Conservation (phyloP, 2,797 vertebrate genomes). For the Schizopygopsis malacanthus region DNA sequence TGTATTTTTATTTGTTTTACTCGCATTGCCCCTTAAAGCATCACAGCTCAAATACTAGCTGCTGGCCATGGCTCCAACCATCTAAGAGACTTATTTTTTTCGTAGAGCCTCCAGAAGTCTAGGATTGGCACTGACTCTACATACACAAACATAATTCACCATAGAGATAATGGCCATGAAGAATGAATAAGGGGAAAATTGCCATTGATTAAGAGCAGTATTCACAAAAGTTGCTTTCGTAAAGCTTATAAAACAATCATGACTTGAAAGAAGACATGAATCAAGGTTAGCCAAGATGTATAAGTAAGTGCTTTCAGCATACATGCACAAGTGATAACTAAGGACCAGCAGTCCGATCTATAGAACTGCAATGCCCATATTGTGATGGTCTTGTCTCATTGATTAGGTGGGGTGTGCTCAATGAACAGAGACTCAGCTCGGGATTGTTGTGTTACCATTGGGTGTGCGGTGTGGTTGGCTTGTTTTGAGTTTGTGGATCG, state of each 20-base stretch:
- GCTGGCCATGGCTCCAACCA: background rate
- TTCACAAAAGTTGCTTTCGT: constrained; percentile 57
- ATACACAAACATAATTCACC: constrained; percentile 38
- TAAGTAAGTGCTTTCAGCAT: constrained; percentile 62
- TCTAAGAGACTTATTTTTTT: no score
- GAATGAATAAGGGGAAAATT: constrained; percentile 54
- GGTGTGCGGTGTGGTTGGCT: constrained; percentile 70
- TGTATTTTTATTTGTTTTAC: background rate
- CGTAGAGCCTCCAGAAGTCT: no score
- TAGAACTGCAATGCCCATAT: constrained; percentile 65
- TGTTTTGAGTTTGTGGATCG: constrained; percentile 69
- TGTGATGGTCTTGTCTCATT: constrained; percentile 76
- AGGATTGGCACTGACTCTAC: background rate
- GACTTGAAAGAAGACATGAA: constrained; percentile 48
- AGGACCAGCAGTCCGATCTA: constrained; percentile 71
- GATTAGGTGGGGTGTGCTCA: constrained; percentile 76
- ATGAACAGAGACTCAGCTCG: constrained; percentile 75
- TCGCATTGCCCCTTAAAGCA: no score
- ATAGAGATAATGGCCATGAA: constrained; percentile 45
- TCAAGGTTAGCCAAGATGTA: constrained; percentile 55
- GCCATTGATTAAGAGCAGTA: constrained; percentile 68
- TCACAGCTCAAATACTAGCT: background rate
- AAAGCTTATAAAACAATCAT: constrained; percentile 59
- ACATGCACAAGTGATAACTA: constrained; percentile 71
- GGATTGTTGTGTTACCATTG: constrained; percentile 63